phyloP scores from a whole-genome alignment of 2,797 vertebrate genomes.

The Amniataba percoides region DNA sequence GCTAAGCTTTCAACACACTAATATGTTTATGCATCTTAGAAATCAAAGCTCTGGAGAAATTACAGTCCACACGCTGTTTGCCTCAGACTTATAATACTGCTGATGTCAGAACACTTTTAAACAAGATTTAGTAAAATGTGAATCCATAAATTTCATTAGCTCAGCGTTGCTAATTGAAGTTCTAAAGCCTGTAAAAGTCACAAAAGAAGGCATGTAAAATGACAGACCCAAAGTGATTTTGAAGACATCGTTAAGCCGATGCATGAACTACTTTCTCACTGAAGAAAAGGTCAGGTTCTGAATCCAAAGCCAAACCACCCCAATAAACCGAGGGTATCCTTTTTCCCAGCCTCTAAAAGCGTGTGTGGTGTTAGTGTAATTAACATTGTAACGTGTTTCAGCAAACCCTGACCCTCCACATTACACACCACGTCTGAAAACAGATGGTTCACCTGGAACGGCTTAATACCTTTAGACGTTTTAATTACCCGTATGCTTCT shows the following conservation, averaged over 20 bases:
- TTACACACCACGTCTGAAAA: conserved; percentile 71
- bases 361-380: conserved; percentile 67
- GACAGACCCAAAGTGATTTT: conserved; percentile 37
- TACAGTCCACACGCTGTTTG: conserved; percentile 5
- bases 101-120: conserved; percentile 23
- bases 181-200: conserved; percentile 38
- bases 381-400: conserved; percentile 77
- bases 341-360: conserved; percentile 70
- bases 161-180: conserved; percentile 35
- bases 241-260: conserved; percentile 46
- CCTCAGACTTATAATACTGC: conserved; percentile 38
- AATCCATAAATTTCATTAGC: conserved; percentile 34
- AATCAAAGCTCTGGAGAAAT: conserved; percentile 48
- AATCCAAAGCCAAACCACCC: conserved; percentile 69
- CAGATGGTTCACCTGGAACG: conserved; percentile 76
- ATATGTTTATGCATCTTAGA: conserved; percentile 47
- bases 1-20: conserved; percentile 42
- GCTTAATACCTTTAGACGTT: conserved; percentile 56
- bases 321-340: conserved; percentile 74
- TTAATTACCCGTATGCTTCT: conserved; percentile 24
- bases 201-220: conserved; percentile 40
- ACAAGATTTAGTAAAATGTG: conserved; percentile 22
- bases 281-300: conserved; percentile 68
- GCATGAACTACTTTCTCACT: conserved; percentile 51
- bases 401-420: conserved; percentile 73